Base-by-base conservation (phyloP, 2,888 invertebrate species). In the Cordylochernes scorpioides region DNA sequence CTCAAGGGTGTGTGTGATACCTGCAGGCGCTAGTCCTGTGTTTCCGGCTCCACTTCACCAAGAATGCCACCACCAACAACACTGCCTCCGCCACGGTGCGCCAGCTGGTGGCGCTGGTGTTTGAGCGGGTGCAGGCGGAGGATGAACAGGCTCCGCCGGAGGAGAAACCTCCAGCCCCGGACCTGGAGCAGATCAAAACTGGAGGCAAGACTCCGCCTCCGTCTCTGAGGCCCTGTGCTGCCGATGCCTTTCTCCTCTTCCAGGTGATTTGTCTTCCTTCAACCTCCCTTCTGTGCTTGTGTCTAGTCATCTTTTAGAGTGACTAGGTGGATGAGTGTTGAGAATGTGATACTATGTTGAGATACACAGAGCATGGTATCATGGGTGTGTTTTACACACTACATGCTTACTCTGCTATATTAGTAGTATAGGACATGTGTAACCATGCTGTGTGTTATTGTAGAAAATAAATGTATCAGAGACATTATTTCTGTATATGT, bases 81-180 rank as follows among this genome's bases (percentile, higher is more conserved):
- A 88, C 94, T 8, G 94, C 94, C 5, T 88, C 91, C 2, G 97
- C 97, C 17, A 91, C 91, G 2, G 84, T 97, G 15, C 61, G 94
- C 14, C 94, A 97, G 50, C 60, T 94, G 16, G 84, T 91, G 14
- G 78, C 82, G 14, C 60, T 84, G 31, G 78, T 82, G 3, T 82
- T 82, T 55, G 84, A 84, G 48, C 60, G 82, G 28, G 77, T 78
- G 3, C 25, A 35, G 18, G 29, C 25, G 17, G 41, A 42, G 31
- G 36, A 41, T 25, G n/a, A n/a, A n/a, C n/a, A n/a, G n/a, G 15
- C 17, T 24, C 19, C 25, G 7, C 30, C 31, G 5, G 24, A 27
- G 10, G 35, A 33, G 24, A 22, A n/a, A n/a, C n/a, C n/a, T n/a
- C n/a, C n/a, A n/a, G n/a, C n/a, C 38, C 39, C 69, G 31, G 70